Evolutionary conservation across 2,113 vertebrate genomes (phyloP).

Genomic region (Polypterus bichir): DNA sequence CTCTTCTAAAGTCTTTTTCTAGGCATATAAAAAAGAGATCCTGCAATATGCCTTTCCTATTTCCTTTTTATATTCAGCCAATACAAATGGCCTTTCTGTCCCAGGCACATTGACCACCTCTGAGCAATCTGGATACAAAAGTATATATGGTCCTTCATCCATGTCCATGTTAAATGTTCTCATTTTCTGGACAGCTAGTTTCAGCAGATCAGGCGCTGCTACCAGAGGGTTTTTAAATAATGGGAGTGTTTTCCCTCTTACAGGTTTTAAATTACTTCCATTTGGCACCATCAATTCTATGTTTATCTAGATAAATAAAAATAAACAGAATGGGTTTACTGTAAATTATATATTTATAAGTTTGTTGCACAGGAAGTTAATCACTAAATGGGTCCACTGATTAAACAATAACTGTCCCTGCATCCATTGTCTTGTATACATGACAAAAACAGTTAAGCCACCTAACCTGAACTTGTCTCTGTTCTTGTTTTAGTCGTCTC

Average conservation of each 20-base stretch:
- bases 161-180: conserved; percentile 20
- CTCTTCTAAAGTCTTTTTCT: conserved; percentile 16
- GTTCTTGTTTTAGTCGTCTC: background rate
- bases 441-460: conserved; percentile 10
- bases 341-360: too few species aligned
- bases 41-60: conserved; percentile 17
- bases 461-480: conserved; percentile 16
- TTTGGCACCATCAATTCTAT: conserved; percentile 17
- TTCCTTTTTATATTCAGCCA: conserved; percentile 19
- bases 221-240: conserved; percentile 17
- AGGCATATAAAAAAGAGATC: conserved; percentile 12
- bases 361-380: too few species aligned
- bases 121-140: conserved; percentile 21
- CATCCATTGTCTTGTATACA: background rate
- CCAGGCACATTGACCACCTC: conserved; percentile 21
- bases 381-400: too few species aligned
- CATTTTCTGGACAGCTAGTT: conserved; percentile 20
- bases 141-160: conserved; percentile 16
- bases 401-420: too few species aligned
- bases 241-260: conserved; percentile 19
- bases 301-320: conserved; percentile 21
- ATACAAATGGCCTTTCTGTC: conserved; percentile 16
- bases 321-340: conserved; percentile 6
- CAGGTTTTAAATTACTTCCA: conserved; percentile 22
- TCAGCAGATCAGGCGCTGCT: conserved; percentile 20